Evolutionary conservation across 2,113 vertebrate genomes (phyloP).

Genomic region (Phyllopteryx taeniolatus): DNA sequence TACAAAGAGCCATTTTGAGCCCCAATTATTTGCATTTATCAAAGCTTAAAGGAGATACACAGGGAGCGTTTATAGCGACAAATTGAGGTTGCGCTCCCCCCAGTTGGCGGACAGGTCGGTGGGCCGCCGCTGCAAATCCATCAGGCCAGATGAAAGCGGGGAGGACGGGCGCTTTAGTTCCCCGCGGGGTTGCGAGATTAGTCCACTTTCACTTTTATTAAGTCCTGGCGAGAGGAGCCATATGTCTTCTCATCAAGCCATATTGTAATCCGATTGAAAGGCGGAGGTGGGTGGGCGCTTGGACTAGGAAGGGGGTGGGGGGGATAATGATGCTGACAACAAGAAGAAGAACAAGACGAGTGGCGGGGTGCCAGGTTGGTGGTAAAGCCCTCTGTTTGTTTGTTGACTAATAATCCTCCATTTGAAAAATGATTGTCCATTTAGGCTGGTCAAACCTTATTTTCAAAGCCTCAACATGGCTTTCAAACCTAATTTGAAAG

Average conservation of each 20-base stretch:
- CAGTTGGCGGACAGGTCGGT: background rate
- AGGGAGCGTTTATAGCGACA: background rate
- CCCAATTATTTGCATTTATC: background rate
- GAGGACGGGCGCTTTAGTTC: constrained; percentile 47
- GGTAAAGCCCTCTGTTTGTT: constrained; percentile 26
- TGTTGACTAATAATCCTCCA: constrained; percentile 61
- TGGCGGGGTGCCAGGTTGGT: constrained; percentile 11
- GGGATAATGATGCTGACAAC: constrained; percentile 11
- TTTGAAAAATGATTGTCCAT: constrained; percentile 59
- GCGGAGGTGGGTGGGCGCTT: constrained; percentile 8
- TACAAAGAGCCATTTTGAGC: background rate
- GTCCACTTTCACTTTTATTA: constrained; percentile 12
- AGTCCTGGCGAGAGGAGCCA: constrained; percentile 52
- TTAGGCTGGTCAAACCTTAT: constrained; percentile 15
- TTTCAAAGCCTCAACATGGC: background rate
- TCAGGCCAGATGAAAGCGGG: constrained; percentile 69
- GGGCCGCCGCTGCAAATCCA: constrained; percentile 64
- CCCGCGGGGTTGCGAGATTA: constrained; percentile 47
- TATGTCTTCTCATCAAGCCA: constrained; percentile 49
- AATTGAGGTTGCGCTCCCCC: constrained; percentile 21
- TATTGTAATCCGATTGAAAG: constrained; percentile 56
- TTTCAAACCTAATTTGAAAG: background rate
- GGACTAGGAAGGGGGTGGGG: background rate
- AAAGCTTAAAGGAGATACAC: background rate
- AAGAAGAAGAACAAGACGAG: constrained; percentile 11